Conservation (phyloP, 2,888 invertebrate species). For the Diadromus collaris region DNA sequence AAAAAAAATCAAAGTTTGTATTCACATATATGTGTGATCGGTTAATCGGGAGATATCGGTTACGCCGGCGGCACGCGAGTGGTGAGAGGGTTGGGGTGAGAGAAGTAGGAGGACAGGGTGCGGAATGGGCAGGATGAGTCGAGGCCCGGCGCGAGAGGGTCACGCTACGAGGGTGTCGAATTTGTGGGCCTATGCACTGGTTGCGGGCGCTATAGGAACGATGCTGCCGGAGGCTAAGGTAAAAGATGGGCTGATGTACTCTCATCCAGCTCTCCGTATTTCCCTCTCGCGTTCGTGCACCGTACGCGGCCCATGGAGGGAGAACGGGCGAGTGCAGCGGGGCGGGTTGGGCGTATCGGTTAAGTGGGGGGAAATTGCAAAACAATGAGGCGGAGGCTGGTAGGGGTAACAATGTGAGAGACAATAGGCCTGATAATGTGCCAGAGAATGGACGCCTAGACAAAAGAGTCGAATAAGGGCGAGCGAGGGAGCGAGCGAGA, state of each 20-base stretch:
- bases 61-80: neutral
- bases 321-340: neutral
- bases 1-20: no score
- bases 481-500: constrained; percentile 43
- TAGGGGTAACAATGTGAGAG: constrained; percentile 79
- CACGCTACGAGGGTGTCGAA: constrained; percentile 11
- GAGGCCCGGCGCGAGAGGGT: neutral
- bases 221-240: constrained; percentile 12
- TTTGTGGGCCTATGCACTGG: constrained; percentile 11
- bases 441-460: constrained; percentile 80
- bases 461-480: constrained; percentile 79
- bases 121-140: neutral
- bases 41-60: neutral
- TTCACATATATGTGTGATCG: no score
- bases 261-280: neutral
- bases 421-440: constrained; percentile 80
- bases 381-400: constrained; percentile 77
- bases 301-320: neutral
- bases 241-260: constrained; percentile 13
- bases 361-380: constrained; percentile 80
- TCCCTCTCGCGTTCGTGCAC: neutral
- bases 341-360: constrained; percentile 76
- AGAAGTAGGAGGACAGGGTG: constrained; percentile 11
- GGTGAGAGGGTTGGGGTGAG: neutral
- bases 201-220: neutral